Base-by-base conservation (phyloP, 2,113 vertebrate species). In the Brachionichthys hirsutus region DNA sequence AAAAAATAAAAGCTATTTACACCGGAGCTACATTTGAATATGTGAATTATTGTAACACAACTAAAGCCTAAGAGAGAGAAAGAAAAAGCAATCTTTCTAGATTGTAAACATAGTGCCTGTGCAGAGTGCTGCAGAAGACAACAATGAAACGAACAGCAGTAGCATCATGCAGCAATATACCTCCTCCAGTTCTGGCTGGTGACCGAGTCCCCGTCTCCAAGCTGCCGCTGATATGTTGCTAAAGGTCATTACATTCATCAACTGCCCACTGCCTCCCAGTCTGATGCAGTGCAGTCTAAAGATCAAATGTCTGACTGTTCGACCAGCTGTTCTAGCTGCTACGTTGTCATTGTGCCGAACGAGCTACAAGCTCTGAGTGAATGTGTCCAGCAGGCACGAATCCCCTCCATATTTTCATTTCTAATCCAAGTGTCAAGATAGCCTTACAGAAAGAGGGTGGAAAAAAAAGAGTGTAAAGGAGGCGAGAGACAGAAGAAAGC, bases 181-280 rank as follows among this genome's bases (percentile, higher is more conserved):
- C 67, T 51, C 68, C 70, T 59, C 74, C 72, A 50, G 73, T 63
- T n/a, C 64, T 55, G 66, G 36, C 59, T 24, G 22, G 51, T 48
- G 68, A 83, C 71, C 52, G 52, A 74, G 49, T 38, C 54, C 24
- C 24, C 5, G 52, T 85, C 65, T 84, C 72, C 50, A 64, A 55
- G 63, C 74, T 19, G 34, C 60, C 51, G 57, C 77, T 50, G 73
- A 82, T 70, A 66, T 45, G 73, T 55, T 46, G 62, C 67, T 70
- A 84, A 87, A 88, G 82, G 81, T 87, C 80, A 85, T 36, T 48
- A 53, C 70, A 62, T 65, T 88, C 72, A 81, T 88, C 84, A 83
- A 61, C 73, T 81, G 73, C 72, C 74, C 73, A 69, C 78, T 69
- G 82, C 73, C 70, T 60, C 62, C 58, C 55, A 62, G 68, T 62